Evolutionary conservation across 2,797 vertebrate genomes (phyloP), one percentile per base, ranked within the genome.

Genomic region (Zalophus californianus): DNA sequence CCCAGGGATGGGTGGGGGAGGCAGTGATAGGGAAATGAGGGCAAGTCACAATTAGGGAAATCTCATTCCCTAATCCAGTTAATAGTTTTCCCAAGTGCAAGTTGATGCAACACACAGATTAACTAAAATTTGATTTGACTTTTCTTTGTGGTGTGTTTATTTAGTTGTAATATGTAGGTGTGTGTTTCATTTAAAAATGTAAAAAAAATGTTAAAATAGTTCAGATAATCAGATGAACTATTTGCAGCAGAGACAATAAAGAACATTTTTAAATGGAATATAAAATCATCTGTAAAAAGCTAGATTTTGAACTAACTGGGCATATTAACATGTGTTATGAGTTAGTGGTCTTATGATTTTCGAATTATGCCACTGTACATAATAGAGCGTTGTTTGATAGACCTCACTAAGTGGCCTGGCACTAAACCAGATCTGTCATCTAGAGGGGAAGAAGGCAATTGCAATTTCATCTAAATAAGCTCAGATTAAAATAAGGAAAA

Each of bases 341-440:
- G 95, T 97, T 98, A 97, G 86, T 95, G 80, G 97, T 97, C 96
- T 97, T 91, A 48, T 78, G 91, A 97, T 98, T 97, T 98, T 98
- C 97, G 25, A 98, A 98, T 98, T 96, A 97, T 96, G 97, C 96
- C 97, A 97, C 97, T 97, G 94, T 97, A 73, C 75, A 95, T 95
- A 98, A 96, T 95, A 98, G 91, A 98, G 96, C 96, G 72, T 97
- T 97, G 80, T 98, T 98, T 98, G 97, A 97, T 97, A 97, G 98
- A 96, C 97, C 98, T 98, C 90, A 70, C 96, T 97, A 97, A 98
- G 97, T 97, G 96, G 79, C 90, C 97, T 98, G 98, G 98, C 98
- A 98, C 97, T 98, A 98, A 98, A 98, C 98, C 98, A 99, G 98
- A 97, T 94, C 98, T 98, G 98, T 98, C 98, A 98, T 98, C 98